phyloP scores from a whole-genome alignment of 1,140 invertebrate genomes.

The Magallana ariakensis region DNA sequence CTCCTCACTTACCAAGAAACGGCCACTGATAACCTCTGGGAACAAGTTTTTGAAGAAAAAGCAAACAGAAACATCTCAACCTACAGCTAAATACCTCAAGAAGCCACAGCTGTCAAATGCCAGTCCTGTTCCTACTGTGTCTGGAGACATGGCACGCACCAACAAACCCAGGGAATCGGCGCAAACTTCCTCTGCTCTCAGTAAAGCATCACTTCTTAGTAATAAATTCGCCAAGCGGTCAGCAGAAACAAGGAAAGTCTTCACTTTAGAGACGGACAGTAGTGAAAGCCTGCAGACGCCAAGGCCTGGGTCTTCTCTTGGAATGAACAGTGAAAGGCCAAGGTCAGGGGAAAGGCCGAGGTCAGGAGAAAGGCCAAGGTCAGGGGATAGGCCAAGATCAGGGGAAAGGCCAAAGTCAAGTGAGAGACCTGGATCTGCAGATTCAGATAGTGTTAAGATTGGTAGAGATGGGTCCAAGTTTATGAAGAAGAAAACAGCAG shows the following conservation, averaged over 20 bases:
- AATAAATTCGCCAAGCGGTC: conserved; percentile 59
- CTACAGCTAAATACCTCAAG: conserved; percentile 47
- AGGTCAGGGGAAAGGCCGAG: not conserved
- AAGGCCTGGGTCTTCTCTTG: not conserved
- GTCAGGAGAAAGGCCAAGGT: not conserved
- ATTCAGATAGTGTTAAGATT: conserved; percentile 61
- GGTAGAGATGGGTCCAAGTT: conserved; percentile 69
- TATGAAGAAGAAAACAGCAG: conserved; percentile 63
- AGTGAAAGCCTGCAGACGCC: conserved; percentile 58
- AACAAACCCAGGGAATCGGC: conserved; percentile 35
- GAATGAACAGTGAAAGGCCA: not conserved
- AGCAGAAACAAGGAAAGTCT: conserved; percentile 43
- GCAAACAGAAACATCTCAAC: conserved; percentile 18
- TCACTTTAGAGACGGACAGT: conserved; percentile 62
- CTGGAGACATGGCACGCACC: conserved; percentile 41
- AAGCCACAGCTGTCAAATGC: conserved; percentile 52
- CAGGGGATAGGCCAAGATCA: conserved; percentile 5
- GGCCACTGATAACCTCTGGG: conserved; percentile 50
- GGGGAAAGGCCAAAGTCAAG: not conserved
- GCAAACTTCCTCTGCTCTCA: conserved; percentile 57
- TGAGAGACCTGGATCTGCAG: conserved; percentile 7
- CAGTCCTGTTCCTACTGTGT: conserved; percentile 52
- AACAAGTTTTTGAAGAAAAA: conserved; percentile 72
- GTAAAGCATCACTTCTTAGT: conserved; percentile 63
- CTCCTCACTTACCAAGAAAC: conserved; percentile 45